phyloP scores from a whole-genome alignment of 2,113 vertebrate genomes.

The Brachirus orientalis region DNA sequence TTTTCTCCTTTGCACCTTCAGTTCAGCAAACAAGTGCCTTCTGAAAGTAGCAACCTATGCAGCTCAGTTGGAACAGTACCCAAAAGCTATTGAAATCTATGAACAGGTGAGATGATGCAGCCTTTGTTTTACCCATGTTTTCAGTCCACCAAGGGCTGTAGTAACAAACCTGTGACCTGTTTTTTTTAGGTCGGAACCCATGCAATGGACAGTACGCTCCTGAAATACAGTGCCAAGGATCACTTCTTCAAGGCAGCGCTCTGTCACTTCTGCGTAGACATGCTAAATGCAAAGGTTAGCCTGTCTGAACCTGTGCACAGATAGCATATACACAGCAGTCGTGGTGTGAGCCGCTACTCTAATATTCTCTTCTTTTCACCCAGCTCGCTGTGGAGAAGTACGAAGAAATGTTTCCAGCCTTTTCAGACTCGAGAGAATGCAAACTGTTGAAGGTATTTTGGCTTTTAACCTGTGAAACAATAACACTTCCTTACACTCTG shows the following conservation, averaged over 20 bases:
- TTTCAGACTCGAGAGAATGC: slow-evolving; percentile 91
- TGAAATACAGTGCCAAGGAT: slow-evolving; percentile 95
- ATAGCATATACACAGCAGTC: neutral
- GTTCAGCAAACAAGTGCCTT: slow-evolving; percentile 95
- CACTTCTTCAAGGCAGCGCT: slow-evolving; percentile 94
- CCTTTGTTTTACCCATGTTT: neutral
- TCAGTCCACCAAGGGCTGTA: neutral
- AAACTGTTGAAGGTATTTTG: slow-evolving; percentile 84
- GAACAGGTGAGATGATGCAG: slow-evolving; percentile 84
- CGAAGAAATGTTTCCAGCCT: slow-evolving; percentile 93
- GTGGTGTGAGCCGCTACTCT: neutral
- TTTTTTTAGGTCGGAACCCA: slow-evolving; percentile 83
- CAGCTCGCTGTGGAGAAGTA: slow-evolving; percentile 92
- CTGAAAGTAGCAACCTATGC: slow-evolving; percentile 92
- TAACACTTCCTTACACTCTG: too few relatives aligned
- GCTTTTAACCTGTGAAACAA: neutral
- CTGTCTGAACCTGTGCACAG: neutral
- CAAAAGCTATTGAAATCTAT: slow-evolving; percentile 92
- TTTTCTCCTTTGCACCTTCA: slow-evolving; percentile 54
- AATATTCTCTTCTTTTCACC: slow-evolving; percentile 6
- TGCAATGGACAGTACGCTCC: slow-evolving; percentile 92
- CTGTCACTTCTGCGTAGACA: slow-evolving; percentile 95
- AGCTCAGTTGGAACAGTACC: slow-evolving; percentile 93
- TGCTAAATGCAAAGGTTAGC: slow-evolving; percentile 91
- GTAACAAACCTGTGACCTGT: neutral